Evolutionary conservation across 1,140 invertebrate genomes (phyloP).

Genomic region (Eueides isabella): DNA sequence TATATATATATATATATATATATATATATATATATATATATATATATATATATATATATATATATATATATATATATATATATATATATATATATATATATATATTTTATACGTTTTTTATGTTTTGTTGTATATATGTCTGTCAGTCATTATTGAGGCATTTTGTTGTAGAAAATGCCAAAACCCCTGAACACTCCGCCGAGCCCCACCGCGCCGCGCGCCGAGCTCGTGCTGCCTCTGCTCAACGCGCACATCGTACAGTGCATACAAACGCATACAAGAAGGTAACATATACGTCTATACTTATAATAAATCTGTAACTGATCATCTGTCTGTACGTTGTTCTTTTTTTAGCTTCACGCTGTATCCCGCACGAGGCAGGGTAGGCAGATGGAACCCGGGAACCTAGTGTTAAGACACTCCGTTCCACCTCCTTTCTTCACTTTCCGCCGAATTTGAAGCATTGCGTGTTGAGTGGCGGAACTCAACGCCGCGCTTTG

Average conservation of each 20-base stretch:
- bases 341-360: too few relatives aligned
- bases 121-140: too few relatives aligned
- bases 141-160: too few relatives aligned
- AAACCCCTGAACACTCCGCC: constrained; percentile 61
- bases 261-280: constrained; percentile 71
- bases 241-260: constrained; percentile 62
- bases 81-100: not conserved
- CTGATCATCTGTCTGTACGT: too few relatives aligned
- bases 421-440: too few relatives aligned
- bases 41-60: not conserved
- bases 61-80: not conserved
- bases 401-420: too few relatives aligned
- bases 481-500: too few relatives aligned
- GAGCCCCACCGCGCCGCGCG: constrained; percentile 56
- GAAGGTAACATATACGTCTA: constrained; percentile 49
- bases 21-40: not conserved
- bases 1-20: not conserved
- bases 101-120: too few relatives aligned
- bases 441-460: too few relatives aligned
- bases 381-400: too few relatives aligned
- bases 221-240: constrained; percentile 64
- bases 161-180: constrained; percentile 51
- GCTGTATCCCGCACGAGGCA: too few relatives aligned
- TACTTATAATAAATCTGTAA: not conserved
- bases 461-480: too few relatives aligned